phyloP scores from a whole-genome alignment of 2,113 vertebrate genomes.

The Strix uralensis region DNA sequence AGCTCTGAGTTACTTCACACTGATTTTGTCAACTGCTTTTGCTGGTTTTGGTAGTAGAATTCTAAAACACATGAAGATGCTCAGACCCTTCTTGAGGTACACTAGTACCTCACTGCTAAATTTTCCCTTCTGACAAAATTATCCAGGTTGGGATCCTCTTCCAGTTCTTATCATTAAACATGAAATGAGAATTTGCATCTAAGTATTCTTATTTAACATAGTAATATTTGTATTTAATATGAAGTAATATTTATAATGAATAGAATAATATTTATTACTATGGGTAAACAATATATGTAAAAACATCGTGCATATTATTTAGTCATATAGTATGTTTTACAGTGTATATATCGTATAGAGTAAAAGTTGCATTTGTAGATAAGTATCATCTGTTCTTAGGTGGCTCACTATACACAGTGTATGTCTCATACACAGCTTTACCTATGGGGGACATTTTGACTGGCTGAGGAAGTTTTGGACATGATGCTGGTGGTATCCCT shows the following conservation, averaged over 20 bases:
- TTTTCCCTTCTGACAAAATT: not conserved
- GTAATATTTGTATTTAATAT: not conserved
- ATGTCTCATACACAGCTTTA: not conserved
- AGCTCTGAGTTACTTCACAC: not conserved
- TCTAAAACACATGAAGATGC: not conserved
- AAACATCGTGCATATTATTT: not conserved
- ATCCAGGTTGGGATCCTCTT: not conserved
- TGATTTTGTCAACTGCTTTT: not conserved
- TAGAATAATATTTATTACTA: not conserved
- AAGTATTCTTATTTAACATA: not conserved
- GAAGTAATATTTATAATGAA: not conserved
- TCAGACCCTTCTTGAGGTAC: not conserved
- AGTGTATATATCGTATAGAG: not conserved
- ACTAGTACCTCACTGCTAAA: not conserved
- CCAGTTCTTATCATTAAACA: not conserved
- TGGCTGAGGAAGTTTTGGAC: not conserved
- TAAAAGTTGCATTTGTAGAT: not conserved
- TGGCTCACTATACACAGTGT: not conserved
- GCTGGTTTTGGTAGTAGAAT: not conserved
- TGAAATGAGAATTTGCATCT: not conserved
- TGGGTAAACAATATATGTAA: not conserved
- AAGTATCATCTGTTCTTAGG: rapidly evolving
- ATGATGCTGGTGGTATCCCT: not conserved
- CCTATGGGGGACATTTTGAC: not conserved
- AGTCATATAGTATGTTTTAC: not conserved